phyloP scores from a whole-genome alignment of 2,888 invertebrate species.

The Folsomia manolachei region DNA sequence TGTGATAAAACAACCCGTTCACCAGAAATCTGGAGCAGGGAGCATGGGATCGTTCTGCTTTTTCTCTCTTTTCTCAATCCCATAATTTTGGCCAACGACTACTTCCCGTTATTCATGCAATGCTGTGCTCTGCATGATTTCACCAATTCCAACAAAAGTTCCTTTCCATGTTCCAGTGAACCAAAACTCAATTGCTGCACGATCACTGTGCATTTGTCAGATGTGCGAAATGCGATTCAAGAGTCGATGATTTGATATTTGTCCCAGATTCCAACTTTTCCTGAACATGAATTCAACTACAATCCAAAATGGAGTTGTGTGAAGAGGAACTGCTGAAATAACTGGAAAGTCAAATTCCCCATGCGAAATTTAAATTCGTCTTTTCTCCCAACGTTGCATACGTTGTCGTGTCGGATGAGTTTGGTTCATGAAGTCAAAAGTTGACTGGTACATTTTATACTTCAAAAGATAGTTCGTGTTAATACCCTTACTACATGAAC shows the following conservation, averaged over 20 bases:
- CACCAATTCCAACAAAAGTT: background rate
- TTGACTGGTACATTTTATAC: too few relatives aligned
- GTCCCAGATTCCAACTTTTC: background rate
- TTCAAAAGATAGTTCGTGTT: too few relatives aligned
- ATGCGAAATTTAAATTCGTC: background rate
- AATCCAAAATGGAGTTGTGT: background rate
- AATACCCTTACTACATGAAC: too few relatives aligned
- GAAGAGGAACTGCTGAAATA: background rate
- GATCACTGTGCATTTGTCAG: background rate
- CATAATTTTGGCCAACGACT: too few relatives aligned
- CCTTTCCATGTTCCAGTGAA: too few relatives aligned
- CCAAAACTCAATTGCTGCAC: too few relatives aligned
- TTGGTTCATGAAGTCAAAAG: too few relatives aligned
- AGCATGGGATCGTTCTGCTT: too few relatives aligned
- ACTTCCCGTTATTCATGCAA: background rate
- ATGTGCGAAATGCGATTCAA: background rate
- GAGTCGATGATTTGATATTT: background rate
- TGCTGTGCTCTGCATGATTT: background rate
- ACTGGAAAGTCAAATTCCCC: too few relatives aligned
- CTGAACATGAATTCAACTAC: background rate
- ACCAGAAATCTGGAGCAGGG: too few relatives aligned
- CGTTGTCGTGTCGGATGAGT: too few relatives aligned
- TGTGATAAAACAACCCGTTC: slow-evolving; percentile 20
- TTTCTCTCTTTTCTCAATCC: too few relatives aligned
- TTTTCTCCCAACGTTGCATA: background rate